Percentiles rank a stretch among this genome's conserved stretches.
Evolutionary conservation across 2,797 vertebrate species (phyloP).

Genomic region (Cottoperca gobio): DNA sequence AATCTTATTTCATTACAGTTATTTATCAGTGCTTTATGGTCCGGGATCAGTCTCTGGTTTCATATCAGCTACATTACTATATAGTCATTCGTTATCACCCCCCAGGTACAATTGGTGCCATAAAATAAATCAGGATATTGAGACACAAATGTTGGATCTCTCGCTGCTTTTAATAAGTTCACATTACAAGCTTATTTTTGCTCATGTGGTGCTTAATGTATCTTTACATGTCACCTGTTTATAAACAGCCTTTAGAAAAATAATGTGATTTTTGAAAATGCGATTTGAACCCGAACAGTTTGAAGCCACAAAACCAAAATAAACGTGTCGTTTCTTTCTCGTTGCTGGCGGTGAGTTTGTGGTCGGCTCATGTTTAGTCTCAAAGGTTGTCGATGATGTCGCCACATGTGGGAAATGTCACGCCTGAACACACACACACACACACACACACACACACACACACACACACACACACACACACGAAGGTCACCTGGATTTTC

Average conservation of each 20-base stretch:
- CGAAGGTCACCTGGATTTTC: slow-evolving; percentile 32
- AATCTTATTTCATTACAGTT: neutral
- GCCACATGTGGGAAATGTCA: slow-evolving; percentile 66
- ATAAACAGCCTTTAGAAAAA: too few species aligned
- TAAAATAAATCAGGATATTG: neutral
- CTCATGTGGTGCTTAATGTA: too few species aligned
- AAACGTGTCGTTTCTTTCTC: neutral
- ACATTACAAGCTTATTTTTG: too few species aligned
- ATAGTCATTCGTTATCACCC: too few species aligned
- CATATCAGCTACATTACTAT: too few species aligned
- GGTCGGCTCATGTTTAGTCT: slow-evolving; percentile 15
- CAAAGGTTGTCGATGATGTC: slow-evolving; percentile 35
- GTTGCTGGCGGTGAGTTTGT: neutral
- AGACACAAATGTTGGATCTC: neutral
- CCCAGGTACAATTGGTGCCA: too few species aligned
- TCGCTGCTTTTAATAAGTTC: too few species aligned
- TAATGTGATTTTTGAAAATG: too few species aligned
- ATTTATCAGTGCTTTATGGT: neutral
- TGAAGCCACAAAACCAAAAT: neutral
- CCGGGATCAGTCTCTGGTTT: neutral
- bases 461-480: slow-evolving; percentile 1
- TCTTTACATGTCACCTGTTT: too few species aligned
- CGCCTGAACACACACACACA: slow-evolving; percentile 64
- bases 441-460: neutral
- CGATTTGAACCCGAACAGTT: too few species aligned